Percentiles rank a stretch among this genome's conserved stretches.
Evolutionary conservation across 2,113 vertebrate genomes (phyloP).

Genomic region (Dipodomys merriami): DNA sequence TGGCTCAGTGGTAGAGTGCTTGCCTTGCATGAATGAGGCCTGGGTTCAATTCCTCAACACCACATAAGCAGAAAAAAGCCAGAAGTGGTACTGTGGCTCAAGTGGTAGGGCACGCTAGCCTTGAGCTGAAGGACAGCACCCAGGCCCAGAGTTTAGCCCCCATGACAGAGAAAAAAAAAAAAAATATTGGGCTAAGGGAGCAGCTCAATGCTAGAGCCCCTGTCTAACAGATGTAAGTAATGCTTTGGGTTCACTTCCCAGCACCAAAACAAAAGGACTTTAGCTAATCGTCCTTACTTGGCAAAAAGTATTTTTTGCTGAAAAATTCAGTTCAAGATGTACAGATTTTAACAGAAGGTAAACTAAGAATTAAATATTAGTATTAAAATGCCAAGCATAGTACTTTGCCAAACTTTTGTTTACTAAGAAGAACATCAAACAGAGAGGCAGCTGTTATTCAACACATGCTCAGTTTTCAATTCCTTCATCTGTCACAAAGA

Average conservation of each 20-base stretch:
- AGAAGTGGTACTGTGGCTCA: too few relatives aligned
- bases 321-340: slow-evolving; percentile 49
- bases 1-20: too few relatives aligned
- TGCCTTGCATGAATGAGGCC: too few relatives aligned
- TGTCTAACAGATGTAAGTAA: not conserved
- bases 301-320: slow-evolving; percentile 54
- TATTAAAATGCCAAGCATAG: slow-evolving; percentile 5
- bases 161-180: too few relatives aligned
- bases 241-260: not conserved
- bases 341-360: slow-evolving; percentile 20
- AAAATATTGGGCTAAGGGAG: too few relatives aligned
- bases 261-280: not conserved
- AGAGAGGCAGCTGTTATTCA: not conserved
- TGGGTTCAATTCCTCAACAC: too few relatives aligned
- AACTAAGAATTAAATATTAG: slow-evolving; percentile 34
- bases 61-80: too few relatives aligned
- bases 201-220: not conserved
- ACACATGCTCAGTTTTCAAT: not conserved
- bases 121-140: too few relatives aligned
- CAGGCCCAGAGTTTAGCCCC: too few relatives aligned
- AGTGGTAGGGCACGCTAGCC: too few relatives aligned
- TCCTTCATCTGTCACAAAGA: not conserved
- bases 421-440: slow-evolving; percentile 20
- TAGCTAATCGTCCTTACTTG: slow-evolving; percentile 42
- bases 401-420: not conserved